A percentile compares a stretch with the other conserved stretches of the same genome.
Evolutionary conservation across 2,113 vertebrate genomes (phyloP).

Genomic region (Oryzias celebensis): DNA sequence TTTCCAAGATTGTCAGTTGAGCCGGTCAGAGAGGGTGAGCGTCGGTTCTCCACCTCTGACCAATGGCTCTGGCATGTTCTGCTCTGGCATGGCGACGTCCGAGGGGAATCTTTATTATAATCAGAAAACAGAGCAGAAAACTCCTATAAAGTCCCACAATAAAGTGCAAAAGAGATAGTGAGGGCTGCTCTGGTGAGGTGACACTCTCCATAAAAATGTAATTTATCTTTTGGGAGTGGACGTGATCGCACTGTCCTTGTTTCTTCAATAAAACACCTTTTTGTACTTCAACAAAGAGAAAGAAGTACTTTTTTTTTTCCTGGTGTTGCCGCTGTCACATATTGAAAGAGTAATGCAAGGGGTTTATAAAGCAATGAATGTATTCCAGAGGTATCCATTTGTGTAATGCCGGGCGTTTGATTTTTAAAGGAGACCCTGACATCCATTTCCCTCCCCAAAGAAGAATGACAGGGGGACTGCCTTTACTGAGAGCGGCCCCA

Average conservation of each 20-base stretch:
- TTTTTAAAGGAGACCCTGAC: conserved; percentile 64
- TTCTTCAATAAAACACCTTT: conserved; percentile 37
- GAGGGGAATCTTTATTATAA: conserved; percentile 65
- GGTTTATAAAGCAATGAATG: conserved; percentile 56
- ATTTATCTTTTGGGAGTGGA: conserved; percentile 55
- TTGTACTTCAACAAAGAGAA: conserved; percentile 47
- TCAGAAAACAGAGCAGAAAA: conserved; percentile 59
- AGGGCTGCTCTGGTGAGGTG: conserved; percentile 35
- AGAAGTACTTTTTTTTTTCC: conserved; percentile 17
- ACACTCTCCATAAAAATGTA: conserved; percentile 57
- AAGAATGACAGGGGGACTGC: conserved; percentile 66
- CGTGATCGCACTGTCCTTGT: conserved; percentile 48
- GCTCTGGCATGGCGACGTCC: conserved; percentile 55
- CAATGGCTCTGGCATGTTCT: conserved; percentile 69
- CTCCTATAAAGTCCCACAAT: conserved; percentile 59
- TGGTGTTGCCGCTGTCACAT: conserved; percentile 49
- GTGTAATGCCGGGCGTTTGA: conserved; percentile 52
- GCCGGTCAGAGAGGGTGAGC: conserved; percentile 55
- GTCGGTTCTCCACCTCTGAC: conserved; percentile 60
- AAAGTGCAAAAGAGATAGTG: conserved; percentile 42
- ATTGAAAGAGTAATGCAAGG: conserved; percentile 38
- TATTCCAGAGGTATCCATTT: conserved; percentile 53
- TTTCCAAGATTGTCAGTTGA: conserved; percentile 61
- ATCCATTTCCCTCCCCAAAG: conserved; percentile 74
- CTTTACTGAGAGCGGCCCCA: conserved; percentile 63